A percentile compares a stretch with the other conserved stretches of the same genome.
phyloP scores from a whole-genome alignment of 2,797 vertebrate genomes.

The Benthosema pterotum region DNA sequence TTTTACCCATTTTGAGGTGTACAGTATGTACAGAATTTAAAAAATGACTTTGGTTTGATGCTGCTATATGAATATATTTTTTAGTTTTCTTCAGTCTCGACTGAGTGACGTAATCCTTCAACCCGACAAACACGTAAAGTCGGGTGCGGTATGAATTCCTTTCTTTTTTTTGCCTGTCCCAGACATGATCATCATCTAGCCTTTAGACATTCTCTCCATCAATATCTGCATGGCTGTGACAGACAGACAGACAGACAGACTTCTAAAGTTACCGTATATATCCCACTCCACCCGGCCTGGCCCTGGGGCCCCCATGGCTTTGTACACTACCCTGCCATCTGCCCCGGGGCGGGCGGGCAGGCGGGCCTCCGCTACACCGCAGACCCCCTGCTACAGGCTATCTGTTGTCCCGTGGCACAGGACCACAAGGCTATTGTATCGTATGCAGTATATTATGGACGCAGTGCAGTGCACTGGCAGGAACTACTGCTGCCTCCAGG shows the following conservation, averaged over 20 bases:
- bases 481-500: slow-evolving; percentile 38
- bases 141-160: background rate
- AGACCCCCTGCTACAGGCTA: background rate
- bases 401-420: slow-evolving; percentile 3
- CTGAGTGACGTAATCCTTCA: no score
- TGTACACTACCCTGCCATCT: background rate
- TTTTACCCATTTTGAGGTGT: no score
- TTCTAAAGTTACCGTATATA: background rate
- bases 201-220: slow-evolving; percentile 10
- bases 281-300: no score
- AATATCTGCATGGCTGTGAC: slow-evolving; percentile 3
- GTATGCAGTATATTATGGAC: background rate
- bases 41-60: no score
- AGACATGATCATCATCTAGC: slow-evolving; percentile 16
- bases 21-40: no score
- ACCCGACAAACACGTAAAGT: no score
- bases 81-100: no score
- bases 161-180: slow-evolving; percentile 1
- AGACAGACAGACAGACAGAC: slow-evolving; percentile 4
- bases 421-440: slow-evolving; percentile 35
- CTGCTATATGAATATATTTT: no score
- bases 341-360: background rate
- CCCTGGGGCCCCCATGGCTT: no score
- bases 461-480: slow-evolving; percentile 11
- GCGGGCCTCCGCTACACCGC: no score